A percentile compares a stretch with the other conserved stretches of the same genome.
phyloP scores from a whole-genome alignment of 2,797 vertebrate genomes.

The Rhinogobio ventralis region DNA sequence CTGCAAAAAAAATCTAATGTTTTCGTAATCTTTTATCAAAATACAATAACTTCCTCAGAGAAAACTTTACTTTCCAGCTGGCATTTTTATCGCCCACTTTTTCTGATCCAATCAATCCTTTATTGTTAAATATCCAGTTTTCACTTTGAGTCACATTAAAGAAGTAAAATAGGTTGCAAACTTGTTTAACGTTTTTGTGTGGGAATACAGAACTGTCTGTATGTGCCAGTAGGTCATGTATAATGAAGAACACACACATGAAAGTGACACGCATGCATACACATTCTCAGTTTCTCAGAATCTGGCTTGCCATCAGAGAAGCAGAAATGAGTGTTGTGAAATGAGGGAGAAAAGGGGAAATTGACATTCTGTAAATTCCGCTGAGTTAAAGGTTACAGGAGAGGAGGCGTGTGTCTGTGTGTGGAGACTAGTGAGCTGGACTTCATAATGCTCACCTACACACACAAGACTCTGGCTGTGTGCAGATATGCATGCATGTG shows the following conservation, averaged over 20 bases:
- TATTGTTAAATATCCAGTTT: neutral
- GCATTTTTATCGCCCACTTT: neutral
- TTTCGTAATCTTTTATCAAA: neutral
- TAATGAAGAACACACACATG: slow-evolving; percentile 29
- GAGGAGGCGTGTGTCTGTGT: slow-evolving; percentile 40
- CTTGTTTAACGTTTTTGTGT: neutral
- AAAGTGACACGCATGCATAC: slow-evolving; percentile 10
- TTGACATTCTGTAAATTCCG: slow-evolving; percentile 61
- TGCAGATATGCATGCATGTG: neutral
- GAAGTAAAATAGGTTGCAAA: neutral
- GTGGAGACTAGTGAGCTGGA: slow-evolving; percentile 8
- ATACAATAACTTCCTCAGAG: neutral
- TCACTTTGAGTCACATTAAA: neutral
- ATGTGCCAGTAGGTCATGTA: neutral
- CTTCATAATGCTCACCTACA: neutral
- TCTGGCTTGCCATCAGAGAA: slow-evolving; percentile 57
- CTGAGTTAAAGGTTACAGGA: slow-evolving; percentile 60
- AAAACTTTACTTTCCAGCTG: neutral
- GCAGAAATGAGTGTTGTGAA: slow-evolving; percentile 66
- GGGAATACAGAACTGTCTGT: slow-evolving; percentile 14
- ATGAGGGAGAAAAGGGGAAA: slow-evolving; percentile 71
- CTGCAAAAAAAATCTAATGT: neutral
- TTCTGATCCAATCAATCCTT: neutral
- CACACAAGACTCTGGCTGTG: neutral
- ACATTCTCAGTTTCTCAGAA: slow-evolving; percentile 51